Base-by-base conservation (phyloP, 1,140 invertebrate genomes). In the Eumaeus atala region DNA sequence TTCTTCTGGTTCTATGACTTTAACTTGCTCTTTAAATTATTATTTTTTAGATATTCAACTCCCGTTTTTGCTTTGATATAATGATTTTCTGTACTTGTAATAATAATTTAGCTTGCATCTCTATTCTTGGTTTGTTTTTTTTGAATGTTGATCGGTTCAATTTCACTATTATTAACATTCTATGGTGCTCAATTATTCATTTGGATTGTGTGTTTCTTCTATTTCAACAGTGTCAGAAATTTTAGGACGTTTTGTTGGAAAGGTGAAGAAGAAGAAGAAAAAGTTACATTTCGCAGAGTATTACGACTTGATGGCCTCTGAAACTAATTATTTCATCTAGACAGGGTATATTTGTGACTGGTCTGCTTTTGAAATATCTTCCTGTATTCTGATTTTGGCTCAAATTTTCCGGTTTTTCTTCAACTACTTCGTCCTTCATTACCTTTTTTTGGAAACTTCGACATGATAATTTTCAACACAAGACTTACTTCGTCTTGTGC, bases 381-480 rank as follows among this genome's bases (percentile, higher is more conserved):
- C n/a, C n/a, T n/a, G n/a, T n/a, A n/a, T n/a, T n/a, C n/a, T n/a
- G n/a, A n/a, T n/a, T n/a, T n/a, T n/a, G n/a, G n/a, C 44, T 54
- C 44, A 1, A 33, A 54, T 44, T 28, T 17, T 44, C 38, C 51
- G 10, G 18, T 18, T 54, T n/a, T 44, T 44, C 51, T 54, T 51
- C 12, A 51, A 51, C 48, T n/a, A n/a, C n/a, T 44, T 51, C 48
- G 17, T 56, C 18, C 21, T 52, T 54, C 18, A 59, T 59, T 50
- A 59, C 48, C 37, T 54, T 54, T 59, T 50, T 59, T 59, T 51
- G 57, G 47, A 51, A 59, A 59, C 44, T 42, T 59, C 51, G 42
- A 54, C 51, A 54, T 59, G 9, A 54, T n/a, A n/a, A n/a, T n/a
- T n/a, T n/a, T 53, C 9, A 5, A 33, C 33, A 54, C 51, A 51